Evolutionary conservation across 2,888 invertebrate genomes (phyloP).

Genomic region (Acronicta leporina): DNA sequence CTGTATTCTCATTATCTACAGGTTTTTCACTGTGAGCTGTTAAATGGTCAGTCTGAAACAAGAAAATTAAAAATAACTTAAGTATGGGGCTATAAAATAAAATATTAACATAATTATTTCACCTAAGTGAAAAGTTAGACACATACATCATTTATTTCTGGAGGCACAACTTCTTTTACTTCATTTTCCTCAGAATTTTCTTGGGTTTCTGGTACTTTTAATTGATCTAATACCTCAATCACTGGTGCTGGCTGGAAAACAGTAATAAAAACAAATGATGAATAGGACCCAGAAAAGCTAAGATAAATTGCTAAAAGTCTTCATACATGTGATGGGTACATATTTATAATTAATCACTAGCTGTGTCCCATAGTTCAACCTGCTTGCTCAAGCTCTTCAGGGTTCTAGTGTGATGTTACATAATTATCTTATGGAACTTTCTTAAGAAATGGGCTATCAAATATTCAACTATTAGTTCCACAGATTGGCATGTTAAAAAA

Average conservation of each 20-base stretch:
- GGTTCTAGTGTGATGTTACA: too few relatives aligned
- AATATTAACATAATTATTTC: too few relatives aligned
- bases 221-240: constrained; percentile 21
- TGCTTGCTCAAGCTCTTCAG: too few relatives aligned
- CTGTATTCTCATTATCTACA: constrained; percentile 22
- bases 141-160: constrained; percentile 29
- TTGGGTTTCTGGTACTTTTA: constrained; percentile 9
- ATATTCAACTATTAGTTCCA: too few relatives aligned
- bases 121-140: constrained; percentile 1
- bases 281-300: too few relatives aligned
- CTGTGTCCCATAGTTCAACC: too few relatives aligned
- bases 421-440: too few relatives aligned
- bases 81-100: background rate
- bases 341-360: too few relatives aligned
- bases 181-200: constrained; percentile 8
- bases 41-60: constrained; percentile 31
- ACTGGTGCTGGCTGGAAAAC: constrained; percentile 13
- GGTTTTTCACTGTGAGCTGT: constrained; percentile 32
- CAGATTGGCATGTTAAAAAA: too few relatives aligned
- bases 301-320: too few relatives aligned
- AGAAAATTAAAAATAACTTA: constrained; percentile 8
- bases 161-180: constrained; percentile 2
- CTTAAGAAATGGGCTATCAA: too few relatives aligned
- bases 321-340: too few relatives aligned
- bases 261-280: background rate